Base-by-base conservation (phyloP, 2,888 invertebrate genomes). In the Pachymerium ferrugineum region DNA sequence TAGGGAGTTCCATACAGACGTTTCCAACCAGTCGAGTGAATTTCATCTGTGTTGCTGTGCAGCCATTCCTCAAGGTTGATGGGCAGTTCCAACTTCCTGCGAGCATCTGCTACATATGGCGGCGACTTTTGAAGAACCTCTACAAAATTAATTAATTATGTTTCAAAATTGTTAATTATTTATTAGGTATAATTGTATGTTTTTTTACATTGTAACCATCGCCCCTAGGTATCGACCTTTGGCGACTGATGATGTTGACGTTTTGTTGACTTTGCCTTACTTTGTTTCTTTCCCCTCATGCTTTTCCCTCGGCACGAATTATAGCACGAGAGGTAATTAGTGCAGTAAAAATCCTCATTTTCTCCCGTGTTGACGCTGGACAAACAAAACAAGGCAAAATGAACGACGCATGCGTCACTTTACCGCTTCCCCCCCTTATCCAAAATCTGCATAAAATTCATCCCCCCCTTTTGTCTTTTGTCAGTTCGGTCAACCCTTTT, bases 31-130 rank as follows among this genome's bases (percentile, higher is more conserved):
- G 42, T 72, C 25, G 28, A 25, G 19, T 72, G 42, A 16, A 72
- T 72, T 72, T 72, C 72, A 14, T 25, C 38, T 47, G 22, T n/a
- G 30, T 72, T 72, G 72, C 72, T 72, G 16, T 22, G 25, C 47
- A 72, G 28, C 72, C 72, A 72, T n/a, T 72, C 29, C 54, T 47
- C 19, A 8, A 72, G 16, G 30, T 72, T 38, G 25, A 72, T 72
- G 25, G 72, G 72, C 38, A 72, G 47, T 72, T 72, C 72, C 28
- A 72, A 47, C 30, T 72, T 72, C 42, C 72, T 38, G n/a, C 3
- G 35, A 19, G 19, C 28, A 47, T 72, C 72, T 38, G 42, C 28
- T 28, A 42, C 22, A 28, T 25, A 72, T 16, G 72, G 72, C 19
- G 47, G 72, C 19, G 25, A 38, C 14, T 47, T 38, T 16, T 12